Conservation (phyloP, 2,888 invertebrate genomes). For the Ctenicera cuprea region DNA sequence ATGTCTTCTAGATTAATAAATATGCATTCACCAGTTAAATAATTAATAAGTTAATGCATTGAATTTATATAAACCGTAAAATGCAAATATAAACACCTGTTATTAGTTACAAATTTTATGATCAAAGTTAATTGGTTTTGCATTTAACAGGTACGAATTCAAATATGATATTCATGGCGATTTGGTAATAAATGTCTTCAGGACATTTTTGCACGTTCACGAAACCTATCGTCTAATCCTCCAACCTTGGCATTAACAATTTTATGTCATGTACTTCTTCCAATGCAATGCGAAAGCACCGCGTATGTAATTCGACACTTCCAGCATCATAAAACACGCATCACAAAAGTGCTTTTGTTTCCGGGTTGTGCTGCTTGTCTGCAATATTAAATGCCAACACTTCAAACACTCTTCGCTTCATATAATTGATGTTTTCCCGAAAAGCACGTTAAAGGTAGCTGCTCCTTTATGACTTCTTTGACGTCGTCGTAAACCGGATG, state of each 20-base stretch:
- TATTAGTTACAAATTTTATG: too few species aligned
- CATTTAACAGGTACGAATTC: constrained; percentile 1
- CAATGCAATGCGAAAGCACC: not conserved
- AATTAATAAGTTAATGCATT: too few species aligned
- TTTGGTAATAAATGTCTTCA: constrained; percentile 8
- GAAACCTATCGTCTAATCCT: not conserved
- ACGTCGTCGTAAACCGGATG: constrained; percentile 9
- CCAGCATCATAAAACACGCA: constrained; percentile 17
- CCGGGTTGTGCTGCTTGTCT: constrained; percentile 26
- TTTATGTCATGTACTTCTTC: not conserved
- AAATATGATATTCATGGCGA: not conserved
- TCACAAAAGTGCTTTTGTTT: constrained; percentile 25
- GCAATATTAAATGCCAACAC: constrained; percentile 21
- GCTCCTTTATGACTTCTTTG: not conserved
- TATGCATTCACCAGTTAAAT: too few species aligned
- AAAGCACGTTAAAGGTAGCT: constrained; percentile 14
- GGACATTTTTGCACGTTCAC: constrained; percentile 7
- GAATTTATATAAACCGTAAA: not conserved
- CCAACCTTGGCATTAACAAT: constrained; percentile 30
- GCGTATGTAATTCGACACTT: constrained; percentile 15
- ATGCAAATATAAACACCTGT: not conserved
- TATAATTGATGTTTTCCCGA: constrained; percentile 32
- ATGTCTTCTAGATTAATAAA: too few species aligned
- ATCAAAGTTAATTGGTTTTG: constrained; percentile 9
- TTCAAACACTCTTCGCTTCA: not conserved